Conservation (phyloP, 2,888 invertebrate genomes). For the Synanthedon formicaeformis region DNA sequence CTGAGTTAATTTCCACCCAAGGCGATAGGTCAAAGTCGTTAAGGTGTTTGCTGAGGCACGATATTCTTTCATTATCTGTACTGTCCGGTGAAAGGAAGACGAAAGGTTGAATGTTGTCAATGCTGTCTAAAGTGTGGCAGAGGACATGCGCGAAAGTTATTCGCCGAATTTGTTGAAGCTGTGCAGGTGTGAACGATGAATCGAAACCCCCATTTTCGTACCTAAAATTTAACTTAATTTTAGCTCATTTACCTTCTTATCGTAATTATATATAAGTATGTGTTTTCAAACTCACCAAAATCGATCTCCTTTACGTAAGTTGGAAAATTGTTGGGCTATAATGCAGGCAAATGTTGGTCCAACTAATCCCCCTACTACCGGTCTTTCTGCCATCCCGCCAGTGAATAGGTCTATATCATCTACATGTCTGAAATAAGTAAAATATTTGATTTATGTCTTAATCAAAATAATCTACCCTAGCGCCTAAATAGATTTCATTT, state of each 20-base stretch:
- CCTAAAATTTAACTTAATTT: slow-evolving; percentile 31
- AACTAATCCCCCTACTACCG: slow-evolving; percentile 82
- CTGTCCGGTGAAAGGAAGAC: slow-evolving; percentile 74
- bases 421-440: slow-evolving; percentile 61
- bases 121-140: slow-evolving; percentile 74
- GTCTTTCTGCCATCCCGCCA: slow-evolving; percentile 84
- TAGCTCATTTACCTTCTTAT: background rate
- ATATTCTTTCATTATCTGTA: slow-evolving; percentile 69
- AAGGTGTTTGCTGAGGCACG: slow-evolving; percentile 67
- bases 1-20: slow-evolving; percentile 69
- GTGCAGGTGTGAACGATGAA: slow-evolving; percentile 80
- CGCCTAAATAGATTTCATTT: too few relatives aligned
- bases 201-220: slow-evolving; percentile 83
- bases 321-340: slow-evolving; percentile 86
- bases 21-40: slow-evolving; percentile 72
- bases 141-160: slow-evolving; percentile 80
- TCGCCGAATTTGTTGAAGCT: slow-evolving; percentile 79
- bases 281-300: slow-evolving; percentile 70
- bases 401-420: slow-evolving; percentile 89
- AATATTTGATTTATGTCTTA: background rate
- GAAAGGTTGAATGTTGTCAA: slow-evolving; percentile 78
- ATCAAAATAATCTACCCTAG: too few relatives aligned
- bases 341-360: slow-evolving; percentile 92
- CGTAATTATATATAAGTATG: background rate
- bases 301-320: slow-evolving; percentile 80